phyloP scores from a whole-genome alignment of 2,888 invertebrate species.

The Plutella xylostella region DNA sequence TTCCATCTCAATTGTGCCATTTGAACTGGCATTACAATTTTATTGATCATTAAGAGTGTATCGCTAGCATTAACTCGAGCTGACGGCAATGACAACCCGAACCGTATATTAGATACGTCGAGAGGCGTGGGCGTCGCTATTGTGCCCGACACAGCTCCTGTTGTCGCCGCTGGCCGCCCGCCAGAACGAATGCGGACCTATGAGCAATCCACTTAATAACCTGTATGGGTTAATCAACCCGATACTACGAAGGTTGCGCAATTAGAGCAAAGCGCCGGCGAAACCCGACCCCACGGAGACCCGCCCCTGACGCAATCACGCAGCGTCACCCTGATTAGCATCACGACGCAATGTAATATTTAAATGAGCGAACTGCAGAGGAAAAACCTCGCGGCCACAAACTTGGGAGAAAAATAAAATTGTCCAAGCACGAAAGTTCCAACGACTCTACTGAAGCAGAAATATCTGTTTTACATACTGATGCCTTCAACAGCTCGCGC shows the following conservation, averaged over 20 bases:
- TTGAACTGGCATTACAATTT: slow-evolving; percentile 4
- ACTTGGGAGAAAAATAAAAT: no score
- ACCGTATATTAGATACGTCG: slow-evolving; percentile 15
- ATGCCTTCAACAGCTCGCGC: slow-evolving; percentile 18
- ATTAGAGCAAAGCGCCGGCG: slow-evolving; percentile 22
- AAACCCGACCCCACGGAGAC: neutral
- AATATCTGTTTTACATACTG: slow-evolving; percentile 33
- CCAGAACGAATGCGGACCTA: slow-evolving; percentile 54
- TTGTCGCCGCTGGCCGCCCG: slow-evolving; percentile 39
- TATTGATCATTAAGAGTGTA: slow-evolving; percentile 6
- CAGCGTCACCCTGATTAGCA: no score
- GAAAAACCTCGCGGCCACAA: no score
- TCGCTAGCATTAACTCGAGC: slow-evolving; percentile 1
- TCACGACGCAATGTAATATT: no score
- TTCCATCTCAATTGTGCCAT: neutral
- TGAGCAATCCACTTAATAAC: slow-evolving; percentile 57
- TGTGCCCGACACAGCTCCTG: slow-evolving; percentile 25
- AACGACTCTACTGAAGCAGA: slow-evolving; percentile 9
- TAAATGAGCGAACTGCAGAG: no score
- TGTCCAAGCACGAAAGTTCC: no score
- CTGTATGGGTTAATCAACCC: slow-evolving; percentile 63
- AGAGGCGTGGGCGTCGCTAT: slow-evolving; percentile 17
- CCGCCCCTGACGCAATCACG: neutral
- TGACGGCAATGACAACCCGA: slow-evolving; percentile 26
- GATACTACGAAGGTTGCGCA: slow-evolving; percentile 41